Conservation (phyloP, 2,113 vertebrate genomes). For the Spermophilus dauricus region DNA sequence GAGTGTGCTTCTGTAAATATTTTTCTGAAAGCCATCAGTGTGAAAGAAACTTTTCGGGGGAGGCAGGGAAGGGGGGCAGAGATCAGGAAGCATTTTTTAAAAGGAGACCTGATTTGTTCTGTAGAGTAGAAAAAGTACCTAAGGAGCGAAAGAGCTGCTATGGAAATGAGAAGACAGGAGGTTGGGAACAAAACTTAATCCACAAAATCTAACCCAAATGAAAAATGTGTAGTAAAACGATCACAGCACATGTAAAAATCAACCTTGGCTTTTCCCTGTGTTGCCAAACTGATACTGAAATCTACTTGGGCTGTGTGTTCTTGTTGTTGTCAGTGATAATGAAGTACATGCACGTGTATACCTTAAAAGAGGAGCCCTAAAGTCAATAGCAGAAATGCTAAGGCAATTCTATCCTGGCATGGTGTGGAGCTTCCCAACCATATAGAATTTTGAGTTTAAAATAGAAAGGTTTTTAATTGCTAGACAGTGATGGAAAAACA, state of each 20-base stretch:
- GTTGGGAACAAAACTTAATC: background rate
- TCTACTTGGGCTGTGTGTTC: background rate
- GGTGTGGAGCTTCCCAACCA: background rate
- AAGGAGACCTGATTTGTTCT: slow-evolving; percentile 8
- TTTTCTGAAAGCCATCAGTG: background rate
- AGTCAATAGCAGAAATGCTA: background rate
- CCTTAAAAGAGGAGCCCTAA: background rate
- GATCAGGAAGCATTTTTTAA: background rate
- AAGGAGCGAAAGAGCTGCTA: background rate
- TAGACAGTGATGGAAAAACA: background rate
- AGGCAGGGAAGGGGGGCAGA: too few relatives aligned
- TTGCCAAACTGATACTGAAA: background rate
- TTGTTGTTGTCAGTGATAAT: background rate
- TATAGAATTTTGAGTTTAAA: background rate
- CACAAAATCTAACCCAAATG: background rate
- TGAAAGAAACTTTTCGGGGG: background rate
- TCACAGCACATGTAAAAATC: too few relatives aligned
- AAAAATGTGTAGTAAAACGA: slow-evolving; percentile 7
- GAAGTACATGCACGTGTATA: background rate
- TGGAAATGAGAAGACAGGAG: background rate
- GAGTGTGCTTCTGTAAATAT: background rate
- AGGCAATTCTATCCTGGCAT: background rate
- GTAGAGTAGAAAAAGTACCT: background rate
- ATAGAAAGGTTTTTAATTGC: background rate
- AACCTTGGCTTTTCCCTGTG: background rate